These are phyloP conservation scores for Ophion ventricosus DNA, from an alignment of 2,888 invertebrate species.

Conservation along the genomic window DNA sequence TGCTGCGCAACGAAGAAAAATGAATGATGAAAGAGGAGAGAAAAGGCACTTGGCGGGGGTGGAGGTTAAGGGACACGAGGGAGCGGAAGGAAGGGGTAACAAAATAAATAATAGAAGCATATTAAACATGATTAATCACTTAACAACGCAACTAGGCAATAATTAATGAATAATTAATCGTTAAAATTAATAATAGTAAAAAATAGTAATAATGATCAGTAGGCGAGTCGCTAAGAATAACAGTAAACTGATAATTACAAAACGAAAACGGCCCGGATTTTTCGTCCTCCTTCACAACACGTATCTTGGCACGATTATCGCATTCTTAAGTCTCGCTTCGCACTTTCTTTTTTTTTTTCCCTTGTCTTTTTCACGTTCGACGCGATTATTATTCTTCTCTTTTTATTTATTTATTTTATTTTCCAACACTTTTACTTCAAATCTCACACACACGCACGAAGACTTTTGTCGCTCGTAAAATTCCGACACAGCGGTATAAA, in stretches of 20 bases:
- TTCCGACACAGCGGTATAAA: slow-evolving; percentile 54
- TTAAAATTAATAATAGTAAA: slow-evolving; percentile 74
- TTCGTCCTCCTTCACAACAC: slow-evolving; percentile 49
- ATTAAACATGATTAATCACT: slow-evolving; percentile 83
- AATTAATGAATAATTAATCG: slow-evolving; percentile 70
- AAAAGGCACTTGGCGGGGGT: slow-evolving; percentile 39
- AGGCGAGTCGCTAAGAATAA: slow-evolving; percentile 74
- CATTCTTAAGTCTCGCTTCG: slow-evolving; percentile 22
- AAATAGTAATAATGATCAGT: slow-evolving; percentile 72
- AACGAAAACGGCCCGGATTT: slow-evolving; percentile 71
- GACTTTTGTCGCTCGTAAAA: slow-evolving; percentile 34
- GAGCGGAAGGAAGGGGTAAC: slow-evolving; percentile 76
- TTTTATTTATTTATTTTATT: slow-evolving; percentile 45
- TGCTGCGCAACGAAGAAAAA: slow-evolving; percentile 35
- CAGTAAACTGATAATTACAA: slow-evolving; percentile 77
- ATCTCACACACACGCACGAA: slow-evolving; percentile 3
- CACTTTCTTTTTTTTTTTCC: slow-evolving; percentile 6
- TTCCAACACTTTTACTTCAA: slow-evolving; percentile 40
- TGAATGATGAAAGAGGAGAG: slow-evolving; percentile 58
- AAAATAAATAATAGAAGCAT: slow-evolving; percentile 83
- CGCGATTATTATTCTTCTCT: slow-evolving; percentile 27
- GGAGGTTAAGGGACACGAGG: slow-evolving; percentile 67
- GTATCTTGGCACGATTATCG: slow-evolving; percentile 71
- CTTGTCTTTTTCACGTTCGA: slow-evolving; percentile 38
- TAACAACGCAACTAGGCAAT: slow-evolving; percentile 81